These are phyloP conservation scores for Channallabes apus DNA, from an alignment of 2,797 vertebrate species.

Conservation along the genomic window DNA sequence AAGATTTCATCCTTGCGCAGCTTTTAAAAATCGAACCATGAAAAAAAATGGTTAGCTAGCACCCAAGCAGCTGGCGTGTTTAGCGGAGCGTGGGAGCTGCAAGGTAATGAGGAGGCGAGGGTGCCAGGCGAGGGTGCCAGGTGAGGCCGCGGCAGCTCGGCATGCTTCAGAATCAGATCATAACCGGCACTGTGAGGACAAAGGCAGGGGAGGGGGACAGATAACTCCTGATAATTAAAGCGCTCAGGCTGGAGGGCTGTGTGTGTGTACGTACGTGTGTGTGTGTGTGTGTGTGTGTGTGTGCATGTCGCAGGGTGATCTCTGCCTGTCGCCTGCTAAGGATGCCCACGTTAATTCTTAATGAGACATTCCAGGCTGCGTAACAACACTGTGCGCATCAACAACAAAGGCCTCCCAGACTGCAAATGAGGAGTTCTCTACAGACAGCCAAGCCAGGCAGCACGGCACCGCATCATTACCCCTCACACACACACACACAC, in stretches of 20 bases:
- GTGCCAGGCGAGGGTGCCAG: slow-evolving; percentile 70
- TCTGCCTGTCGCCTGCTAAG: slow-evolving; percentile 72
- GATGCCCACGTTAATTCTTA: slow-evolving; percentile 84
- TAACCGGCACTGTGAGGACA: slow-evolving; percentile 78
- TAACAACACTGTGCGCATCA: slow-evolving; percentile 74
- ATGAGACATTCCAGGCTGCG: slow-evolving; percentile 81
- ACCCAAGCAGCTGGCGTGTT: slow-evolving; percentile 28
- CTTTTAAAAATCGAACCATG: slow-evolving; percentile 4
- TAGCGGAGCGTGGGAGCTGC: slow-evolving; percentile 33
- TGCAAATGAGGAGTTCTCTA: slow-evolving; percentile 62
- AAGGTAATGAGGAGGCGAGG: slow-evolving; percentile 61
- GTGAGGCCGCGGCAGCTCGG: slow-evolving; percentile 67
- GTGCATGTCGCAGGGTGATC: slow-evolving; percentile 59
- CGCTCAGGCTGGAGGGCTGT: slow-evolving; percentile 66
- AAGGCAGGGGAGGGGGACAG: slow-evolving; percentile 66
- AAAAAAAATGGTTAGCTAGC: background rate
- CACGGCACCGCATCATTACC: slow-evolving; percentile 59
- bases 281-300: slow-evolving; percentile 35
- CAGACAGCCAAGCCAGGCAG: slow-evolving; percentile 54
- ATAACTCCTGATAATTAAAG: slow-evolving; percentile 74
- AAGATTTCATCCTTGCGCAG: slow-evolving; percentile 3
- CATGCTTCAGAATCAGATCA: slow-evolving; percentile 76
- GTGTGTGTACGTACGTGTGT: slow-evolving; percentile 24
- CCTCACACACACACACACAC: slow-evolving; percentile 38
- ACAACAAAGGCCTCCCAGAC: slow-evolving; percentile 74